Base-by-base conservation (phyloP, 2,888 invertebrate species). In the Carterocephalus palaemon region DNA sequence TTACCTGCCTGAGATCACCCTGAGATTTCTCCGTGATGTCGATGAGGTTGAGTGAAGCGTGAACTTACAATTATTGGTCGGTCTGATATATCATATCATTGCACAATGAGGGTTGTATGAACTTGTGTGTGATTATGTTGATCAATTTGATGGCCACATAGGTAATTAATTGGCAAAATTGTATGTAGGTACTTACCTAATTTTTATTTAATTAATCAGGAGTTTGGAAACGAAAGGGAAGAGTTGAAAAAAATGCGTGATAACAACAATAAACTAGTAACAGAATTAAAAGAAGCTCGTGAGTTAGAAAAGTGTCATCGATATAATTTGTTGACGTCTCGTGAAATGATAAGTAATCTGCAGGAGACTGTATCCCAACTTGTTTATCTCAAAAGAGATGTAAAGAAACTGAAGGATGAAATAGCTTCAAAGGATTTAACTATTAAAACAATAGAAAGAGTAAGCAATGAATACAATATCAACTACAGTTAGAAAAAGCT, bases 281-380 rank as follows among this genome's bases (percentile, higher is more conserved):
- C 67, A 3, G 83, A 85, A 56, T 49, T 87, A 23, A 73, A 68
- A 57, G 77, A 82, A 59, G 53, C 70, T 1, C 68, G 72, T 4
- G 84, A 87, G 56, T 60, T 77, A 36, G 84, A 83, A 61, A 84
- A 85, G 51, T 78, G 81, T 0, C 82, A 85, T 56, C 75, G 83
- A 4, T 81, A 75, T 49, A 83, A 84, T 59, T 68, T 85, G 51
- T 54, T 75, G 39, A 69, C 70, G 6, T 80, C 83, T 12, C 70
- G 84, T 13, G 84, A 85, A 67, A 85, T 86, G 79, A 81, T 86
- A 22, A 79, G 64, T 5, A 82, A 77, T 48, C 64, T 86, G 1
- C 86, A 86, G 53, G 82, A 86, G 43, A 85, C 83, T 2, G 76
- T 85, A 5, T 82, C 86, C 0, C 79, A 82, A 26, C 59, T 86